A percentile compares a stretch with the other conserved stretches of the same genome.
phyloP scores from a whole-genome alignment of 1,140 invertebrate species.

The Lordiphosa collinella region DNA sequence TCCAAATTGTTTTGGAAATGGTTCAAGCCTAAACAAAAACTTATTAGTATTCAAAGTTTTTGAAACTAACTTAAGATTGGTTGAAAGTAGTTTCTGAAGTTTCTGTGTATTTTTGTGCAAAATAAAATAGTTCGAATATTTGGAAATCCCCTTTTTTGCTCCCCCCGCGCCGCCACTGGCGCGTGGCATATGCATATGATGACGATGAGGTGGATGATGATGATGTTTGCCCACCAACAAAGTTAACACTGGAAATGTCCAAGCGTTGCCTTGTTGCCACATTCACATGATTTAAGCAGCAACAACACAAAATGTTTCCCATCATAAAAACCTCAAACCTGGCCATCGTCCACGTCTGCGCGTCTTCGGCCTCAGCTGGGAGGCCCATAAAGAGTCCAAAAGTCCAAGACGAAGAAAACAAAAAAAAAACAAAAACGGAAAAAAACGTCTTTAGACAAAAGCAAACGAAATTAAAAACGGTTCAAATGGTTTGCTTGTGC shows the following conservation, averaged over 20 bases:
- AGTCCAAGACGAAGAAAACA: constrained; percentile 31
- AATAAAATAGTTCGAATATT: no score
- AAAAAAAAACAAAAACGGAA: constrained; percentile 21
- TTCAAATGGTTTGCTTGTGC: constrained; percentile 63
- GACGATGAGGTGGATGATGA: constrained; percentile 10
- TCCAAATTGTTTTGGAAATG: no score
- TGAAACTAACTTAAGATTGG: no score
- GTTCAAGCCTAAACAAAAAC: no score
- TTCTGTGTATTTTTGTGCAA: no score
- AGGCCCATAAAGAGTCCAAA: constrained; percentile 36
- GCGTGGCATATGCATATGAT: neutral
- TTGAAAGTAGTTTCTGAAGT: no score
- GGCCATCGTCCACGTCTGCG: constrained; percentile 1
- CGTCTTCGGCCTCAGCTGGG: constrained; percentile 15
- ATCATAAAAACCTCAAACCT: constrained; percentile 55
- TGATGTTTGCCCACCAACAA: constrained; percentile 74
- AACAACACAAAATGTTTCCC: constrained; percentile 66
- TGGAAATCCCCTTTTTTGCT: no score
- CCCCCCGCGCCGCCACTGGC: no score
- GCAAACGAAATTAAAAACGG: constrained; percentile 74
- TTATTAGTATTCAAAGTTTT: no score
- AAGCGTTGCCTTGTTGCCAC: constrained; percentile 62
- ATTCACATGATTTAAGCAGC: constrained; percentile 71
- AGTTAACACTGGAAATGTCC: constrained; percentile 58
- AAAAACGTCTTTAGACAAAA: constrained; percentile 47